phyloP scores from a whole-genome alignment of 2,113 vertebrate species.

The Chelonoidis abingdonii region DNA sequence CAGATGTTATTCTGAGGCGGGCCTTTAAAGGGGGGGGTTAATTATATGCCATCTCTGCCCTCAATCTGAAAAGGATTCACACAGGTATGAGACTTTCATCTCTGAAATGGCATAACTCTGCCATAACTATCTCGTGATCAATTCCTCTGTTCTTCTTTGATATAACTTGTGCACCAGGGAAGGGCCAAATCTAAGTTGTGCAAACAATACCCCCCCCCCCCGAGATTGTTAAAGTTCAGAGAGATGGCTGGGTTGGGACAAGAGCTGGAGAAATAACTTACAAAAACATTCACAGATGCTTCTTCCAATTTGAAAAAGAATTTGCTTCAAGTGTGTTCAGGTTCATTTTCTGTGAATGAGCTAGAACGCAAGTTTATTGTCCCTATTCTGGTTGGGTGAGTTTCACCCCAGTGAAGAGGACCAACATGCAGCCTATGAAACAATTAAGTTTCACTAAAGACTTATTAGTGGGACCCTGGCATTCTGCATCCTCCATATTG shows the following conservation, averaged over 20 bases:
- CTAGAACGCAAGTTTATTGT: background rate
- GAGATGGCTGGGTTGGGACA: background rate
- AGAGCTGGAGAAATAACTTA: background rate
- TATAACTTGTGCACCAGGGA: background rate
- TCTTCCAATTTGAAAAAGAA: background rate
- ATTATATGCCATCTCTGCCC: fast-evolving
- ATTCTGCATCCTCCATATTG: background rate
- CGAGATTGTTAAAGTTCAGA: background rate
- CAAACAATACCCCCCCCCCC: background rate
- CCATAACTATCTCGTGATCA: background rate
- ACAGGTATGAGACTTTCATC: background rate
- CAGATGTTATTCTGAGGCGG: background rate
- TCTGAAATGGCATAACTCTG: background rate
- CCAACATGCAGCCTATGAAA: background rate
- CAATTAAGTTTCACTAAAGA: fast-evolving
- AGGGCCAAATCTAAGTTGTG: background rate
- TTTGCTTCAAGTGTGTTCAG: background rate
- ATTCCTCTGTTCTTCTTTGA: background rate
- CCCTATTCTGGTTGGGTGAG: background rate
- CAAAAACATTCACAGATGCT: background rate
- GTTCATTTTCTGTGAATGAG: background rate
- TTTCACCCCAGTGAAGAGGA: background rate
- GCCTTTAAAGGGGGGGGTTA: background rate
- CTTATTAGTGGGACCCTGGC: background rate
- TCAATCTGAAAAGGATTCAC: background rate